Percentiles rank a stretch among this genome's conserved stretches.
Evolutionary conservation across 2,888 invertebrate species (phyloP).

Genomic region (Helicoverpa assulta): DNA sequence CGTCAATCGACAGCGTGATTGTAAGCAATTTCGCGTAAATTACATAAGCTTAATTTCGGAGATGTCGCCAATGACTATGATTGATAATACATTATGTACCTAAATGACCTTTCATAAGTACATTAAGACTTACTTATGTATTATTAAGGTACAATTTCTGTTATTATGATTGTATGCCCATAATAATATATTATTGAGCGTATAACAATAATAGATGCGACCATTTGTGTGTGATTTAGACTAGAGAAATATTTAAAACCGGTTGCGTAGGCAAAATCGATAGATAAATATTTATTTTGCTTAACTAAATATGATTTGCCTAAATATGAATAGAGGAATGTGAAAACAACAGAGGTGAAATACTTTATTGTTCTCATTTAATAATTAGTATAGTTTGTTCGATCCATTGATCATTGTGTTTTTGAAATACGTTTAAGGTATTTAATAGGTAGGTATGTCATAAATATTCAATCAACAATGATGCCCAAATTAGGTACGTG

Average conservation of each 20-base stretch:
- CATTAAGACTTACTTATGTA: conserved; percentile 46
- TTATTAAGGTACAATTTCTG: conserved; percentile 43
- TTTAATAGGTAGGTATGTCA: too few relatives aligned
- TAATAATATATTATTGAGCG: conserved; percentile 22
- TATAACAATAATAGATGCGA: conserved; percentile 23
- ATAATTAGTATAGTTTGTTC: not conserved
- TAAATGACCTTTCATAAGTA: conserved; percentile 37
- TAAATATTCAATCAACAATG: not conserved
- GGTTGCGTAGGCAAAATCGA: conserved; percentile 27
- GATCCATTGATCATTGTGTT: too few relatives aligned
- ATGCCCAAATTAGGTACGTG: not conserved
- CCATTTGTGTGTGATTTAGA: conserved; percentile 15
- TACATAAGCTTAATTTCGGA: conserved; percentile 45
- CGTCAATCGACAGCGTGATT: conserved; percentile 24
- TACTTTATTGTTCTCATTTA: conserved; percentile 11
- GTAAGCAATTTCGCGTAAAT: conserved; percentile 35
- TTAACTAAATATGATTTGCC: conserved; percentile 22
- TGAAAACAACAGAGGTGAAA: conserved; percentile 17
- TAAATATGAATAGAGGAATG: conserved; percentile 18
- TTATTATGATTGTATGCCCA: conserved; percentile 35
- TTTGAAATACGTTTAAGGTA: too few relatives aligned
- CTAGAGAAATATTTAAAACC: conserved; percentile 31
- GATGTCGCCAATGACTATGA: conserved; percentile 51
- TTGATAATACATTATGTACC: conserved; percentile 44
- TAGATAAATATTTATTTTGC: conserved; percentile 35